These are phyloP conservation scores for Uloborus plumipes DNA, from an alignment of 2,888 invertebrate genomes.

Conservation along the genomic window DNA sequence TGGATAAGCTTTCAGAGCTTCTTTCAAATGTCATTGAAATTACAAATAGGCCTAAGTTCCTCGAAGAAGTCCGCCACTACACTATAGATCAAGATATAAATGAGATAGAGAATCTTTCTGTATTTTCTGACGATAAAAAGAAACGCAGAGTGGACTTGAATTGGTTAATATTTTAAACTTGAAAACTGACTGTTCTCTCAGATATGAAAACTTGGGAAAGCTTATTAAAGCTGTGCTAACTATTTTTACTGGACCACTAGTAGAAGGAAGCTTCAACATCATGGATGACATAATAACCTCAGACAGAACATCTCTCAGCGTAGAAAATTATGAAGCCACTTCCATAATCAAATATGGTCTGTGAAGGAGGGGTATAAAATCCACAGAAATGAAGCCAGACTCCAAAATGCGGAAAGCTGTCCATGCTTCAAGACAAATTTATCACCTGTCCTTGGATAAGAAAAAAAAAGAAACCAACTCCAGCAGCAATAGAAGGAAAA, in stretches of 20 bases:
- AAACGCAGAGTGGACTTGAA: neutral
- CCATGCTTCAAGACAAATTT: neutral
- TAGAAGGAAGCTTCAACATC: neutral
- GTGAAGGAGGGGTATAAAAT: neutral
- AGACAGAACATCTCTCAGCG: neutral
- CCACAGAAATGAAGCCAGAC: neutral
- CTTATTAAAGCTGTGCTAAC: neutral
- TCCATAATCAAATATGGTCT: conserved; percentile 3
- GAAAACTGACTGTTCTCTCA: neutral
- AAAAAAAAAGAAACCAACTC: too few species aligned
- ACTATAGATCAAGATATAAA: neutral
- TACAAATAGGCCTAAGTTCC: neutral
- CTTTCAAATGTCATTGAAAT: neutral
- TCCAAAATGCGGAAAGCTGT: neutral
- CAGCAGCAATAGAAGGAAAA: too few species aligned
- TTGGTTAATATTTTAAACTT: neutral
- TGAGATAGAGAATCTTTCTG: neutral
- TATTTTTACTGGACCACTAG: conserved; percentile 3
- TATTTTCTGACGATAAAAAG: neutral
- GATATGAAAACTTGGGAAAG: neutral
- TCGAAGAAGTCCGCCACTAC: neutral
- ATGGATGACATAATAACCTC: conserved; percentile 4
- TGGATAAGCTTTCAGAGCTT: neutral
- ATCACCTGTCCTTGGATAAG: too few species aligned
- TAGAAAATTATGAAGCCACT: conserved; percentile 9